A percentile compares a stretch with the other conserved stretches of the same genome.
These are phyloP conservation scores for Silurus glanis DNA, from an alignment of 2,113 vertebrate species.

Conservation along the genomic window DNA sequence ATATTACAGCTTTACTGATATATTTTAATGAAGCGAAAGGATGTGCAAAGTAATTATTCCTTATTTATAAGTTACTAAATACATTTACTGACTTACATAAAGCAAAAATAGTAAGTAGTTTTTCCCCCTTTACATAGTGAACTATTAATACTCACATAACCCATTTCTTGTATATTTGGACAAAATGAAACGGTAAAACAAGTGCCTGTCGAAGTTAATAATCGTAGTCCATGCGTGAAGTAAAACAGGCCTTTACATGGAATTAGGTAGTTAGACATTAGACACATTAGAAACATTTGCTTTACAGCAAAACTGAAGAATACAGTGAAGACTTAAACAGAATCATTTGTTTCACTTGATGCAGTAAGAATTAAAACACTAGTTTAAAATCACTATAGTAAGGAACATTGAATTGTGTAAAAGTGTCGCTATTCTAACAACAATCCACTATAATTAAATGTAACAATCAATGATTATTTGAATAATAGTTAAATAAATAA, in stretches of 20 bases:
- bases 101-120: not conserved
- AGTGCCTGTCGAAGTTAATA: not conserved
- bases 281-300: not conserved
- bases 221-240: not conserved
- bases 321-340: not conserved
- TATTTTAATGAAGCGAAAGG: conserved; percentile 6
- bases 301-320: not conserved
- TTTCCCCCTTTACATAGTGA: not conserved
- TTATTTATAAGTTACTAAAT: conserved; percentile 7
- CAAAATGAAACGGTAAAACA: not conserved
- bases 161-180: too few relatives aligned
- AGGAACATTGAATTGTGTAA: not conserved
- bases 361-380: not conserved
- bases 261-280: not conserved
- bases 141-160: not conserved
- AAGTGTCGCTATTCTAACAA: not conserved
- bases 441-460: not conserved
- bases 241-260: not conserved
- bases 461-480: not conserved
- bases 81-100: not conserved
- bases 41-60: not conserved
- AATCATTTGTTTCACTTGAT: not conserved
- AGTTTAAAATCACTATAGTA: not conserved
- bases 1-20: conserved; percentile 33
- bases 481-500: not conserved